phyloP scores from a whole-genome alignment of 2,888 invertebrate genomes.

The Lordiphosa fenestrarum region DNA sequence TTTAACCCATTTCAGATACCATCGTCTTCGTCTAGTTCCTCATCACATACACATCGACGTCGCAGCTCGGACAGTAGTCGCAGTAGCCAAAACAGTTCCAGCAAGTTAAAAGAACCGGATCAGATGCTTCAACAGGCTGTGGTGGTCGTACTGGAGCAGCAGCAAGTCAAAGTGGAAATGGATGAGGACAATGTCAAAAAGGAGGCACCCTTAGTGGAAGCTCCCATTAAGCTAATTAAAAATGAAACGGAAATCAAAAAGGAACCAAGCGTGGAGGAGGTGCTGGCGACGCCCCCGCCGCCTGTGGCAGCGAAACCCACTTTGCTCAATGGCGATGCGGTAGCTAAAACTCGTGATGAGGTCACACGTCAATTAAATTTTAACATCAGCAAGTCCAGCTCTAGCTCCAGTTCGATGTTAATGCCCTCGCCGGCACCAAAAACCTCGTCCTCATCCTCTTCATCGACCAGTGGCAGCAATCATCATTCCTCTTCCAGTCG shows the following conservation, averaged over 20 bases:
- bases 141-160: constrained; percentile 24
- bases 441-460: constrained; percentile 33
- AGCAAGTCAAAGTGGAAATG: constrained; percentile 12
- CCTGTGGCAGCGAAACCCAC: no score
- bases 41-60: constrained; percentile 65
- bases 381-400: constrained; percentile 27
- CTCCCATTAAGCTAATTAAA: constrained; percentile 41
- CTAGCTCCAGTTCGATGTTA: constrained; percentile 27
- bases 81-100: constrained; percentile 63
- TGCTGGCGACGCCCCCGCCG: constrained; percentile 26
- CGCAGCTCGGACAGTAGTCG: constrained; percentile 78
- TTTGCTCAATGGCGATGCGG: constrained; percentile 49
- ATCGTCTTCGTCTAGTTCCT: constrained; percentile 60
- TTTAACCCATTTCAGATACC: constrained; percentile 33
- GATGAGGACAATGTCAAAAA: constrained; percentile 12
- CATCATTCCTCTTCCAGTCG: constrained; percentile 61
- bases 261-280: constrained; percentile 20
- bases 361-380: constrained; percentile 78
- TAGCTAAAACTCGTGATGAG: constrained; percentile 71
- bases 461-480: constrained; percentile 38
- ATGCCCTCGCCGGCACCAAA: constrained; percentile 72
- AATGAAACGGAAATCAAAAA: constrained; percentile 52
- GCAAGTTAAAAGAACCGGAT: constrained; percentile 38
- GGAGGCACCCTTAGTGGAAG: constrained; percentile 13
- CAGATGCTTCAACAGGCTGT: constrained; percentile 22